Evolutionary conservation across 2,797 vertebrate genomes (phyloP).

Genomic region (Sardinella longiceps): DNA sequence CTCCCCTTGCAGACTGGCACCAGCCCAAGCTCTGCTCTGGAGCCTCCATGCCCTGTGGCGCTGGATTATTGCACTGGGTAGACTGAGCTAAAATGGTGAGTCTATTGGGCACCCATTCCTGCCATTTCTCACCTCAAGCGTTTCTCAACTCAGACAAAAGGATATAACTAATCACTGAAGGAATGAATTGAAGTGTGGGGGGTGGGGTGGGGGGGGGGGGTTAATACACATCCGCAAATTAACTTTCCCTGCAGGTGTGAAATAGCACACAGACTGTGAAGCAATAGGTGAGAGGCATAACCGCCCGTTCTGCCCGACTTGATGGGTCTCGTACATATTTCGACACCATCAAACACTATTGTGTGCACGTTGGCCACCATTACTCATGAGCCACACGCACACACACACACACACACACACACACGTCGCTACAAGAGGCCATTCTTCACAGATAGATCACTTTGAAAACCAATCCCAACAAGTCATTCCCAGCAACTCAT

Average conservation of each 20-base stretch:
- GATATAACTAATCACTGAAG: not conserved
- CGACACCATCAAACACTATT: not conserved
- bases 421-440: not conserved
- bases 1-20: constrained; percentile 18
- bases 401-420: not conserved
- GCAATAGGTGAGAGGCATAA: not conserved
- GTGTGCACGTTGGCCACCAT: not conserved
- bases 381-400: not conserved
- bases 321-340: constrained; percentile 6
- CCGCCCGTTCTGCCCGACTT: not conserved
- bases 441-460: not conserved
- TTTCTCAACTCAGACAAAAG: not conserved
- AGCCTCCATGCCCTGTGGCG: constrained; percentile 30
- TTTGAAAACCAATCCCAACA: not conserved
- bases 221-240: not conserved
- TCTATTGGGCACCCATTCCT: not conserved
- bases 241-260: not conserved
- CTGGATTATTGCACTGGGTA: not conserved
- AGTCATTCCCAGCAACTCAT: not conserved
- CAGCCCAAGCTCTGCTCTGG: not conserved
- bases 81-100: not conserved
- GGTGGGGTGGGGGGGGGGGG: not conserved
- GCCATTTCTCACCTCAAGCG: not conserved
- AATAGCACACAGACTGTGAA: not conserved
- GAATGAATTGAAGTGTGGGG: no score